Evolutionary conservation across 2,888 invertebrate species (phyloP).

Genomic region (Bursaphelenchus okinawaensis): DNA sequence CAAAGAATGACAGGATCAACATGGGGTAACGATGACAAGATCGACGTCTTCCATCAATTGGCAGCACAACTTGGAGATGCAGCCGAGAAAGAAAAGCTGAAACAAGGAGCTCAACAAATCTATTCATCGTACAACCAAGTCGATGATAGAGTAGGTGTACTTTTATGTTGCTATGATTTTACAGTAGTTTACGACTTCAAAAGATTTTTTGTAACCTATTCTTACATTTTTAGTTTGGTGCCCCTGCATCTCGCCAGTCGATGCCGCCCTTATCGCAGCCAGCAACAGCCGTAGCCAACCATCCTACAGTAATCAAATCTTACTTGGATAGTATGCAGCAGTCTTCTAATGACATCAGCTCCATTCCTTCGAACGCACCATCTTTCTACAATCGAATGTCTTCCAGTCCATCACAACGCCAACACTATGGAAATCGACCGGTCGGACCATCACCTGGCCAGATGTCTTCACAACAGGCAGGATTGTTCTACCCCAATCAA

Average conservation of each 20-base stretch:
- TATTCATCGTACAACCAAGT: not conserved
- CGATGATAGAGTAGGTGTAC: not conserved
- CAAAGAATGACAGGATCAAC: not conserved
- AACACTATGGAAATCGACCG: not conserved
- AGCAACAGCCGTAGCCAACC: not conserved
- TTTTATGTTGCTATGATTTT: no score
- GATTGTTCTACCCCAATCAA: not conserved
- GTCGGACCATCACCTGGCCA: not conserved
- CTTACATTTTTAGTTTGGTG: not conserved
- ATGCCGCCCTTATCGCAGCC: not conserved
- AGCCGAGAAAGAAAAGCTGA: constrained; percentile 7
- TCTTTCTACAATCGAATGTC: not conserved
- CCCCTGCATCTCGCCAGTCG: not conserved
- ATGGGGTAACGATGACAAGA: not conserved
- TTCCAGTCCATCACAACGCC: not conserved
- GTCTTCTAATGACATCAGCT: not conserved
- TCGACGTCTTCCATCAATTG: not conserved
- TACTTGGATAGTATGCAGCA: constrained; percentile 14
- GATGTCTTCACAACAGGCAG: not conserved
- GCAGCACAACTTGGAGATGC: constrained; percentile 8
- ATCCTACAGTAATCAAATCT: constrained; percentile 12
- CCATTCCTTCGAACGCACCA: not conserved
- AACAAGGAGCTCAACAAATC: not conserved
- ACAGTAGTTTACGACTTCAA: no score
- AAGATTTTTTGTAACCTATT: not conserved